A percentile compares a stretch with the other conserved stretches of the same genome.
These are phyloP conservation scores for Microcebus murinus DNA, from an alignment of 2,113 vertebrate species.

Conservation along the genomic window DNA sequence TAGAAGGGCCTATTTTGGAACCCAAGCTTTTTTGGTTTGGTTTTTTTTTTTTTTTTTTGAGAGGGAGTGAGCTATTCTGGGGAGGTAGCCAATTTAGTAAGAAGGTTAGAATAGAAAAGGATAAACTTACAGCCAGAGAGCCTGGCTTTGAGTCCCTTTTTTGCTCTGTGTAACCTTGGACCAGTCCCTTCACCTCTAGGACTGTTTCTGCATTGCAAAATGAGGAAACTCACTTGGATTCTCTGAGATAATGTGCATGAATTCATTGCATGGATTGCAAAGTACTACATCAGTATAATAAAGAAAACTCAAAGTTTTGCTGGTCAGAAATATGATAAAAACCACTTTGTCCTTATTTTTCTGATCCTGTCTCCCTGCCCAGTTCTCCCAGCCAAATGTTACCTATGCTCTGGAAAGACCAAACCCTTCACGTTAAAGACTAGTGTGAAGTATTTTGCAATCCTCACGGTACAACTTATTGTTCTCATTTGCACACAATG, in stretches of 20 bases:
- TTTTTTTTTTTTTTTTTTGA: neutral
- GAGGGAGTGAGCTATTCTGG: neutral
- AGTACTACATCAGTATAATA: neutral
- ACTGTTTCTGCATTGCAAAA: neutral
- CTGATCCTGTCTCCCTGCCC: neutral
- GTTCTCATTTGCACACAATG: neutral
- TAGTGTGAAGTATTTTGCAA: neutral
- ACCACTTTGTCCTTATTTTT: neutral
- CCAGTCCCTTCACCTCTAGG: neutral
- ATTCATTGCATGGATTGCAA: neutral
- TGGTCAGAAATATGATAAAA: neutral
- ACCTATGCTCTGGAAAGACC: neutral
- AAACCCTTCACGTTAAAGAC: neutral
- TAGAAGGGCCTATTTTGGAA: neutral
- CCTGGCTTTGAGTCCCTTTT: neutral
- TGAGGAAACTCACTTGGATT: neutral
- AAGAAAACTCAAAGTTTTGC: neutral
- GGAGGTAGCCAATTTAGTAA: neutral
- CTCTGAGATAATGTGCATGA: neutral
- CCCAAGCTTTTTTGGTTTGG: too few species aligned
- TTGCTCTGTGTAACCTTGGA: neutral
- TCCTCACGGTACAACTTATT: rapidly evolving
- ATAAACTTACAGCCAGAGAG: neutral
- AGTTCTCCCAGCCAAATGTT: neutral
- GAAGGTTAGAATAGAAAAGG: neutral